phyloP scores from a whole-genome alignment of 2,797 vertebrate species.

The Helicolenus hilgendorfi region DNA sequence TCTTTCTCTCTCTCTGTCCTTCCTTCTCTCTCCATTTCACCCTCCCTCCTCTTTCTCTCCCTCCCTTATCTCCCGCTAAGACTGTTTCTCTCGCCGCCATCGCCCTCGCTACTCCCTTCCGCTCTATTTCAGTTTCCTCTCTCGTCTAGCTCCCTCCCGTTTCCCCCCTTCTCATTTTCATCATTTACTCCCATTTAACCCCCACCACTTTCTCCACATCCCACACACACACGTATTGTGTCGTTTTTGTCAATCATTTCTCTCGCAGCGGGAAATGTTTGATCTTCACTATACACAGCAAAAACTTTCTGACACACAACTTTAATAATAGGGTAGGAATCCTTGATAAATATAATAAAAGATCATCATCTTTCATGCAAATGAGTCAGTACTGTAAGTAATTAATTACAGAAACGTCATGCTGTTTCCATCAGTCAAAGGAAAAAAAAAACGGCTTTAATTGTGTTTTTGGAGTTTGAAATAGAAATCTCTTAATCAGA shows the following conservation, averaged over 20 bases:
- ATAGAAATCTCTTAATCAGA: not conserved
- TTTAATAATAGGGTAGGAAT: not conserved
- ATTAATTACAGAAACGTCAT: constrained; percentile 36
- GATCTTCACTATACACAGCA: not conserved
- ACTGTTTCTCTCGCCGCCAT: constrained; percentile 1
- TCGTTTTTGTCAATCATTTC: constrained; percentile 3
- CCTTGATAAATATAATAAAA: constrained; percentile 30
- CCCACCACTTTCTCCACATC: not conserved
- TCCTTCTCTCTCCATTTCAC: constrained; percentile 6
- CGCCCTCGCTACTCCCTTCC: not conserved
- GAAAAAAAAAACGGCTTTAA: not conserved
- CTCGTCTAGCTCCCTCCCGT: constrained; percentile 2
- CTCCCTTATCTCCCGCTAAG: constrained; percentile 46
- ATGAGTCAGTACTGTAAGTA: constrained; percentile 36
- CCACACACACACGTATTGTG: not conserved
- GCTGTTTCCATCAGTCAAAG: constrained; percentile 46
- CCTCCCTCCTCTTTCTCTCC: not conserved
- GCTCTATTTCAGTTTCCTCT: constrained; percentile 47
- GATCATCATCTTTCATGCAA: constrained; percentile 44
- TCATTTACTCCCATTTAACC: constrained; percentile 44
- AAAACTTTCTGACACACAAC: constrained; percentile 17
- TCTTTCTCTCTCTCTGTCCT: constrained; percentile 41
- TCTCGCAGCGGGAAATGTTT: constrained; percentile 25
- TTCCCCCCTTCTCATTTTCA: constrained; percentile 7
- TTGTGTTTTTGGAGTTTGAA: constrained; percentile 15